Evolutionary conservation across 2,113 vertebrate genomes (phyloP).

Genomic region (Chunga burmeisteri): DNA sequence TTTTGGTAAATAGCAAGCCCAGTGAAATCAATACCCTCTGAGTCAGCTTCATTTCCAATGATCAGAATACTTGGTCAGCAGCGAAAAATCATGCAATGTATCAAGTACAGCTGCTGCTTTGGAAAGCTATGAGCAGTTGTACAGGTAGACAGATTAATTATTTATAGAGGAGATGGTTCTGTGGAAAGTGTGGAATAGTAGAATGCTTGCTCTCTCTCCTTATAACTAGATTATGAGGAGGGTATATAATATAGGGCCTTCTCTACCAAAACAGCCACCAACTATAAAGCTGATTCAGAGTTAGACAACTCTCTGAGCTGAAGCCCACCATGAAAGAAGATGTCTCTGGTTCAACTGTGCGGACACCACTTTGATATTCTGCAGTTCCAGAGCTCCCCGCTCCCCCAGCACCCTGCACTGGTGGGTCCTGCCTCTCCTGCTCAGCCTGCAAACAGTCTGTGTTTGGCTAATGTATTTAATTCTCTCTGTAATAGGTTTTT

Average conservation of each 20-base stretch:
- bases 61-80: constrained; percentile 4
- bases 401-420: neutral
- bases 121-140: neutral
- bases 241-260: neutral
- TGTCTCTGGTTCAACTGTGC: neutral
- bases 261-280: neutral
- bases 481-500: neutral
- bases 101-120: neutral
- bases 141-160: neutral
- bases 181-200: neutral
- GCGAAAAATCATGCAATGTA: neutral
- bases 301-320: neutral
- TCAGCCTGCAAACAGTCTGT: neutral
- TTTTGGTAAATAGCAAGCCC: neutral
- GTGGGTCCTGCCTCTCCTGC: neutral
- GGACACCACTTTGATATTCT: neutral
- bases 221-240: neutral
- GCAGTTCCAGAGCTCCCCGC: neutral
- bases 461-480: neutral
- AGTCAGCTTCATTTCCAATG: constrained; percentile 5
- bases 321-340: neutral
- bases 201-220: neutral
- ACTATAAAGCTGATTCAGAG: neutral
- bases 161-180: neutral
- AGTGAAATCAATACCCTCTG: neutral